Evolutionary conservation across 2,888 invertebrate species (phyloP).

Genomic region (Pollenia griseotomentosa): DNA sequence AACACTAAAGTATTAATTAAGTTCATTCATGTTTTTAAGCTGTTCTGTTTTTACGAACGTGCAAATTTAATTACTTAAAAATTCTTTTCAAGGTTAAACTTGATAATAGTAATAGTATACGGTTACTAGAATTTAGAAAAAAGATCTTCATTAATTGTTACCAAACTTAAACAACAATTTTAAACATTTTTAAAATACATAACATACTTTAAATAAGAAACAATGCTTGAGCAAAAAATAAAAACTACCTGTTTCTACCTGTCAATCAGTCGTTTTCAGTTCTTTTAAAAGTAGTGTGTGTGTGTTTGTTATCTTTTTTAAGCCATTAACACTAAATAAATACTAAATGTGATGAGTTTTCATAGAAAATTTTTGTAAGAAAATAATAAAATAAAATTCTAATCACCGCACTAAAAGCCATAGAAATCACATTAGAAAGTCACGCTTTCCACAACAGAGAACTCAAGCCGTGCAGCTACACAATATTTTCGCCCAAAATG

Average conservation of each 20-base stretch:
- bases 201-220: neutral
- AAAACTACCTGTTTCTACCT: slow-evolving; percentile 35
- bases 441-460: slow-evolving; percentile 19
- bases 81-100: slow-evolving; percentile 42
- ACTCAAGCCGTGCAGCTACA: neutral
- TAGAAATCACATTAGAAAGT: neutral
- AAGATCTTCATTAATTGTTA: slow-evolving; percentile 7
- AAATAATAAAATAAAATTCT: slow-evolving; percentile 20
- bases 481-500: neutral
- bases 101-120: neutral
- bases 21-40: slow-evolving; percentile 3
- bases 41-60: neutral
- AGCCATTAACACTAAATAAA: neutral
- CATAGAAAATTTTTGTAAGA: neutral
- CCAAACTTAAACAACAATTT: neutral
- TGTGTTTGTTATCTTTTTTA: neutral
- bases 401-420: neutral
- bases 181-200: neutral
- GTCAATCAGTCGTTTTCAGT: neutral
- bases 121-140: neutral
- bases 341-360: neutral
- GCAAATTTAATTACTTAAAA: slow-evolving; percentile 15
- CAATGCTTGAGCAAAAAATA: neutral
- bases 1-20: too few species aligned
- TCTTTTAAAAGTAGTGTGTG: neutral